Conservation (phyloP, 2,888 invertebrate species). For the Amiota communis region DNA sequence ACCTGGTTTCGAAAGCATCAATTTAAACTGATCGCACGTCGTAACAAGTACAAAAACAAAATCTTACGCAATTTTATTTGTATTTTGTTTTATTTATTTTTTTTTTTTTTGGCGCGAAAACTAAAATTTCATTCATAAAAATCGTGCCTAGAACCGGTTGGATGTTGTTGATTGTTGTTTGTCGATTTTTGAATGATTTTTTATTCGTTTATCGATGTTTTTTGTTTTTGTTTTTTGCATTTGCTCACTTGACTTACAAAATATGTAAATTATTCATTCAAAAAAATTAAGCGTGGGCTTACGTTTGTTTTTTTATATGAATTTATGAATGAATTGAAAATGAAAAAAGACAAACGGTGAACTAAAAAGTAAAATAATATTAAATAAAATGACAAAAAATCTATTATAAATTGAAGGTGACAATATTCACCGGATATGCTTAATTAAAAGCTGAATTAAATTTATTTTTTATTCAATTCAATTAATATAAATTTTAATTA, state of each 20-base stretch:
- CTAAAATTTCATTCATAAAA: slow-evolving; percentile 18
- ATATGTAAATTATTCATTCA: slow-evolving; percentile 13
- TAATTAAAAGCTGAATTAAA: slow-evolving; percentile 21
- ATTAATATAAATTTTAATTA: slow-evolving; percentile 18
- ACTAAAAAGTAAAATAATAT: neutral
- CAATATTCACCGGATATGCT: slow-evolving; percentile 21
- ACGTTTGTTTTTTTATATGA: slow-evolving; percentile 11
- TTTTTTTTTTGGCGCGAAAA: slow-evolving; percentile 4
- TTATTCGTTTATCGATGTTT: neutral
- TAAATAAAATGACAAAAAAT: slow-evolving; percentile 8
- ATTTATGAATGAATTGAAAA: slow-evolving; percentile 15
- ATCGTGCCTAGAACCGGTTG: neutral
- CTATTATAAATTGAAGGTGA: slow-evolving; percentile 21
- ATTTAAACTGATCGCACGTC: no score
- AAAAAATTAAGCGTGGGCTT: slow-evolving; percentile 16
- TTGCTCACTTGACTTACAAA: slow-evolving; percentile 14
- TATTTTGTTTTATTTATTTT: slow-evolving; percentile 21
- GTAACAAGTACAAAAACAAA: no score
- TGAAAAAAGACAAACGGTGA: neutral
- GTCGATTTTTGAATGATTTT: slow-evolving; percentile 21
- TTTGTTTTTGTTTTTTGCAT: neutral
- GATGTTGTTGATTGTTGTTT: neutral
- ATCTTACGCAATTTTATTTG: slow-evolving; percentile 25
- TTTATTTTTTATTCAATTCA: slow-evolving; percentile 18
- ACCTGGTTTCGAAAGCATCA: neutral